Evolutionary conservation across 2,888 invertebrate genomes (phyloP).

Genomic region (Pachymerium ferrugineum): DNA sequence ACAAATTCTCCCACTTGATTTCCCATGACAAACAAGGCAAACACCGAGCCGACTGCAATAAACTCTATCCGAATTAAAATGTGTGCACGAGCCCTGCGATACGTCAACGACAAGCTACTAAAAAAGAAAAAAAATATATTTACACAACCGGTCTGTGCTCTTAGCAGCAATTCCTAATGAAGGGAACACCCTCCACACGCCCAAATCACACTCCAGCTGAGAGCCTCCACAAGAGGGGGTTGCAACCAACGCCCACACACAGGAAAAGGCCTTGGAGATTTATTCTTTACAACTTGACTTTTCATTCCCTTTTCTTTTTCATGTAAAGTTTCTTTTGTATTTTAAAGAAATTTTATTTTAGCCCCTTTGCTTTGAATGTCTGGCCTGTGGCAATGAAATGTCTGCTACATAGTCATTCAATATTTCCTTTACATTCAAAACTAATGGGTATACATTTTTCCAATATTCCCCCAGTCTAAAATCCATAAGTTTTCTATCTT

Average conservation of each 20-base stretch:
- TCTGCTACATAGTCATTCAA: not conserved
- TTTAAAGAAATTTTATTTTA: not conserved
- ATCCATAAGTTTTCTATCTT: constrained; percentile 7
- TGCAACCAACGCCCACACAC: constrained; percentile 4
- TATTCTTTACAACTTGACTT: constrained; percentile 8
- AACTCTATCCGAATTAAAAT: not conserved
- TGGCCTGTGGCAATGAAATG: not conserved
- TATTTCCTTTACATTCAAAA: not conserved
- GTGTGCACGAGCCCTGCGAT: not conserved
- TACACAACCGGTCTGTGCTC: constrained; percentile 4
- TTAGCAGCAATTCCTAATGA: not conserved
- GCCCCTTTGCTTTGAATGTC: not conserved
- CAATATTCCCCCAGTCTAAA: not conserved
- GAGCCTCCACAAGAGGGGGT: not conserved
- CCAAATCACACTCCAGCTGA: not conserved
- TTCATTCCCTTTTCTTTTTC: not conserved
- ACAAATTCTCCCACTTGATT: not conserved
- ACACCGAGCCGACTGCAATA: not conserved
- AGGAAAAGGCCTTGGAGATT: not conserved
- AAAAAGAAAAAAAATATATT: not conserved
- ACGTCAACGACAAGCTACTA: not conserved
- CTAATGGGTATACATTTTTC: too few species aligned
- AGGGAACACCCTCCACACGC: constrained; percentile 4
- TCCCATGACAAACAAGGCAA: not conserved
- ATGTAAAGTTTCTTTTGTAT: not conserved